These are phyloP conservation scores for Bimastos eiseni DNA, from an alignment of 2,888 invertebrate genomes.

Conservation along the genomic window DNA sequence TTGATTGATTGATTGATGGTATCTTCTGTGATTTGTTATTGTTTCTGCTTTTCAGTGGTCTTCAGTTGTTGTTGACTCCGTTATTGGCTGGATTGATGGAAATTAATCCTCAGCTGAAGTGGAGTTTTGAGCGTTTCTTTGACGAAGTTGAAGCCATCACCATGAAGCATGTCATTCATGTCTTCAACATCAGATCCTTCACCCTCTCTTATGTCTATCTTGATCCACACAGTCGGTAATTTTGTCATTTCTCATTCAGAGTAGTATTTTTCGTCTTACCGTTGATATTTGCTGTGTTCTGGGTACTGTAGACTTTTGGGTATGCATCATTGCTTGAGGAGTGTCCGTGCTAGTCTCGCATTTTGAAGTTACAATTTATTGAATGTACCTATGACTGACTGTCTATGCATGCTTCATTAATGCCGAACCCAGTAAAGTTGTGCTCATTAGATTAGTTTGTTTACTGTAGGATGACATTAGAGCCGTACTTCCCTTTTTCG, in stretches of 20 bases:
- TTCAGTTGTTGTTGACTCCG: slow-evolving; percentile 84
- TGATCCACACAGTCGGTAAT: slow-evolving; percentile 9
- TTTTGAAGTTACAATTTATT: neutral
- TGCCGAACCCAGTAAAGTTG: too few species aligned
- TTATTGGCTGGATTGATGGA: slow-evolving; percentile 86
- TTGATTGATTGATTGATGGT: too few species aligned
- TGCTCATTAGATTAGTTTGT: too few species aligned
- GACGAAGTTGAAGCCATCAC: slow-evolving; percentile 79
- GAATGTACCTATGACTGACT: too few species aligned
- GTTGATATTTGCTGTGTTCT: neutral
- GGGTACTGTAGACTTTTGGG: neutral
- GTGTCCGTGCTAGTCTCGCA: neutral
- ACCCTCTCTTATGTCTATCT: slow-evolving; percentile 49
- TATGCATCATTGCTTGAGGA: neutral
- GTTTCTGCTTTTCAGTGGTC: slow-evolving; percentile 66
- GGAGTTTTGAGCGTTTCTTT: slow-evolving; percentile 92
- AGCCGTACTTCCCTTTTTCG: too few species aligned
- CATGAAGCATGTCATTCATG: slow-evolving; percentile 69
- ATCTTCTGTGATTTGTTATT: neutral
- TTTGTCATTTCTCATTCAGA: neutral
- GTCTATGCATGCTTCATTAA: too few species aligned
- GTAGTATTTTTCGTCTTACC: neutral
- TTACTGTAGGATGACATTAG: too few species aligned
- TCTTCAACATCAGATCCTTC: slow-evolving; percentile 84
- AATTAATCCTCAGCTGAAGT: slow-evolving; percentile 83